Evolutionary conservation across 2,888 invertebrate genomes (phyloP).

Genomic region (Neria commutata): DNA sequence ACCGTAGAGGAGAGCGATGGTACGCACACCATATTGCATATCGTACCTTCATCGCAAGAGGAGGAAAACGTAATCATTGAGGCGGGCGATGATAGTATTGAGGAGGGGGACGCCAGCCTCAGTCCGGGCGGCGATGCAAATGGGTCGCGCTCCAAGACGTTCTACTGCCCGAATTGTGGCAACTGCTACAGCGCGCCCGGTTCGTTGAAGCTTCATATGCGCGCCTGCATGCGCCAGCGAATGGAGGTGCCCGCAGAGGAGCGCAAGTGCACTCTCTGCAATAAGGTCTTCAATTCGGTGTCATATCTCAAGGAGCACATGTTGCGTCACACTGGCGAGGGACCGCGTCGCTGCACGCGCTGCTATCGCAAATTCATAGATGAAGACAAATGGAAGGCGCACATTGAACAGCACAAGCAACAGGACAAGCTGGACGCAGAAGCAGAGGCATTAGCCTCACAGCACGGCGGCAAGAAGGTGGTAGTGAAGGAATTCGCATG

Average conservation of each 20-base stretch:
- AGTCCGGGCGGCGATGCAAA: conserved; percentile 20
- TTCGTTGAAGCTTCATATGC: conserved; percentile 59
- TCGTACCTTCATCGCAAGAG: conserved; percentile 36
- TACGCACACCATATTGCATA: conserved; percentile 51
- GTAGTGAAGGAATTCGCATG: conserved; percentile 59
- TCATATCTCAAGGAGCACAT: conserved; percentile 60
- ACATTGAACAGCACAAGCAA: conserved; percentile 57
- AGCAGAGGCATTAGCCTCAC: conserved; percentile 46
- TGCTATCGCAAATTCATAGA: conserved; percentile 61
- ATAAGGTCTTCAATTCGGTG: conserved; percentile 60
- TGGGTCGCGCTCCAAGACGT: conserved; percentile 46
- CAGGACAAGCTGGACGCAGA: conserved; percentile 58
- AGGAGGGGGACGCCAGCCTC: neutral
- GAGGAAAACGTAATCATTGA: conserved; percentile 17
- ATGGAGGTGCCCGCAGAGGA: conserved; percentile 54
- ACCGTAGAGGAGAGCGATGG: conserved; percentile 51
- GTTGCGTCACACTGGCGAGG: conserved; percentile 58
- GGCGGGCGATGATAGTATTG: conserved; percentile 29
- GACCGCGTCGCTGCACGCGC: conserved; percentile 56
- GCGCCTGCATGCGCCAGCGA: conserved; percentile 57
- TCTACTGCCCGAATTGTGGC: conserved; percentile 60
- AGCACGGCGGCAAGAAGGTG: conserved; percentile 56
- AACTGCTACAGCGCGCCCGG: conserved; percentile 61
- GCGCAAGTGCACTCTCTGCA: conserved; percentile 58
- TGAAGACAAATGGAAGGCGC: conserved; percentile 52